Evolutionary conservation across 2,797 vertebrate species (phyloP).

Genomic region (Pangasius macronema): DNA sequence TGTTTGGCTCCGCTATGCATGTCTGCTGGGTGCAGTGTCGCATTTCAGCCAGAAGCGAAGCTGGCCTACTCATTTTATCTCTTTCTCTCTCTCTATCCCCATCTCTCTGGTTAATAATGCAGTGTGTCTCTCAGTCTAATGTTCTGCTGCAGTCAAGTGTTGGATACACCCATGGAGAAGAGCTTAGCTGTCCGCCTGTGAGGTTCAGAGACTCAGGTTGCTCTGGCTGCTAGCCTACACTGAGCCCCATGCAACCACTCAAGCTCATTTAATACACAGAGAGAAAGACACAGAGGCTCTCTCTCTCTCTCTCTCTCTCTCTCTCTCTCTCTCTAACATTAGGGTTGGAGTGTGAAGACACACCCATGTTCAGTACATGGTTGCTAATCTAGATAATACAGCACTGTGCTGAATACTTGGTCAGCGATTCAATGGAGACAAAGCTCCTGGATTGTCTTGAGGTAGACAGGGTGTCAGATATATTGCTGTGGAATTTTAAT

Average conservation of each 20-base stretch:
- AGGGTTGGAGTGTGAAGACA: conserved; percentile 24
- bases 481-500: conserved; percentile 54
- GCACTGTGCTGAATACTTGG: conserved; percentile 28
- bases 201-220: conserved; percentile 71
- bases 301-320: too few species aligned
- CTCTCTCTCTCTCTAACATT: too few species aligned
- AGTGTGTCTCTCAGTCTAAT: conserved; percentile 72
- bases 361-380: conserved; percentile 30
- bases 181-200: conserved; percentile 70
- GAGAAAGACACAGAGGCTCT: conserved; percentile 10
- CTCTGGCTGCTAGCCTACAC: conserved; percentile 63
- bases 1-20: conserved; percentile 33
- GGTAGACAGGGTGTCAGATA: conserved; percentile 48
- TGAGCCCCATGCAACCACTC: conserved; percentile 43
- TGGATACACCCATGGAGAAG: conserved; percentile 64
- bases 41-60: conserved; percentile 52
- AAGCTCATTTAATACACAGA: conserved; percentile 41
- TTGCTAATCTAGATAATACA: conserved; percentile 47
- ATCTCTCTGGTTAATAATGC: conserved; percentile 74
- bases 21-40: conserved; percentile 57
- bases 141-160: conserved; percentile 71
- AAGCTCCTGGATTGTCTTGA: conserved; percentile 58
- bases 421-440: conserved; percentile 46
- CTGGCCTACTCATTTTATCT: conserved; percentile 46
- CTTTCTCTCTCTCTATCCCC: conserved; percentile 35